phyloP scores from a whole-genome alignment of 92 coral and sea anemone genomes.

The Pocillopora meandrina region DNA sequence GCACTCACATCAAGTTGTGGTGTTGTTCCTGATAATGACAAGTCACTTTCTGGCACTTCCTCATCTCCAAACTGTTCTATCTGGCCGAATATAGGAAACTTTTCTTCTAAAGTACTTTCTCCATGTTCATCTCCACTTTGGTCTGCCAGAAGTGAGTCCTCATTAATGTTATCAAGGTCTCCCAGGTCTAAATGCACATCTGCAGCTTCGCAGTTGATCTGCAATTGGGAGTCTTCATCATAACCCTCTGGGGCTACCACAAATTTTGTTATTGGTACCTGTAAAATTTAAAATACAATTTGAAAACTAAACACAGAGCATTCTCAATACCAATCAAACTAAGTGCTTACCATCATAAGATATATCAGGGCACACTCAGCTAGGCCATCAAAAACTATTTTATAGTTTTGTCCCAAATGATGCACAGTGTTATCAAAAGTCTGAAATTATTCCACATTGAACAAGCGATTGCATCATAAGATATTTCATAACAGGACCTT shows the following conservation, averaged over 20 bases:
- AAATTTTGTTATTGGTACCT: conserved; percentile 76
- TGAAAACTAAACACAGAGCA: background rate
- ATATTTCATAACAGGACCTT: too few species aligned
- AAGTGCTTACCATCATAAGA: too few species aligned
- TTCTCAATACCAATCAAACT: too few species aligned
- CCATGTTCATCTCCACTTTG: conserved; percentile 16
- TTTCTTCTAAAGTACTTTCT: conserved; percentile 34
- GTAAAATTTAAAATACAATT: too few species aligned
- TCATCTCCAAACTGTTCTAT: conserved; percentile 3
- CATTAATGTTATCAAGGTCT: conserved; percentile 45
- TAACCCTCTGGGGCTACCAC: conserved; percentile 51
- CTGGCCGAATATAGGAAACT: conserved; percentile 3
- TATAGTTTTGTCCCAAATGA: too few species aligned
- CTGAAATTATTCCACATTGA: too few species aligned
- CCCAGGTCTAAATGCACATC: conserved; percentile 45
- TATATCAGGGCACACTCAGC: too few species aligned
- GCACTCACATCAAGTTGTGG: conserved; percentile 25
- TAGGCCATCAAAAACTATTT: too few species aligned
- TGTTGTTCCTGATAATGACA: background rate
- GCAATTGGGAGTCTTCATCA: conserved; percentile 30
- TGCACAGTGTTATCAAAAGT: too few species aligned
- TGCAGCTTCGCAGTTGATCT: conserved; percentile 12
- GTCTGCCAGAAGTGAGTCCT: conserved; percentile 43
- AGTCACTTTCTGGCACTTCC: background rate
- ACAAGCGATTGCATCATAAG: too few species aligned